These are phyloP conservation scores for Dolichallabes microphthalmus DNA, from an alignment of 2,113 vertebrate genomes.

Conservation along the genomic window DNA sequence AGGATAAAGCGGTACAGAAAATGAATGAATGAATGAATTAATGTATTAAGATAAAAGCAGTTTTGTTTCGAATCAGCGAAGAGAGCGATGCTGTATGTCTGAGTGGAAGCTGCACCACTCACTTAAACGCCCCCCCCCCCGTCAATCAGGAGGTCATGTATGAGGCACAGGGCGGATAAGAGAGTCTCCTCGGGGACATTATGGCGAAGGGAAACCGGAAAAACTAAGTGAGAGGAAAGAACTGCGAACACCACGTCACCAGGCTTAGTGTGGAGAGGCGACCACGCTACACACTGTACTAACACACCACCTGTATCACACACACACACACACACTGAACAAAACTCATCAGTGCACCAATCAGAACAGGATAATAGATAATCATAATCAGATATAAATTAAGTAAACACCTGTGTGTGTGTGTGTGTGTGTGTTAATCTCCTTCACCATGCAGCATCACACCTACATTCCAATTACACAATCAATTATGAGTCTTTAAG, in stretches of 20 bases:
- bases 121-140: neutral
- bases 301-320: neutral
- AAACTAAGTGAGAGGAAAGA: neutral
- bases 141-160: neutral
- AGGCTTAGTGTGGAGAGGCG: neutral
- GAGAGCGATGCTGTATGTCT: too few species aligned
- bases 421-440: neutral
- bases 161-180: neutral
- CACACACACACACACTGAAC: neutral
- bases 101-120: too few species aligned
- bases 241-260: neutral
- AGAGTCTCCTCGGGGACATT: too few species aligned
- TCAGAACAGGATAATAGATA: neutral
- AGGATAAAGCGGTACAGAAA: too few species aligned
- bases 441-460: neutral
- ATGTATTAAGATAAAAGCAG: too few species aligned
- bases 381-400: too few species aligned
- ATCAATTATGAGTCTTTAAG: neutral
- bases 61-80: too few species aligned
- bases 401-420: too few species aligned
- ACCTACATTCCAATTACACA: neutral
- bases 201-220: neutral
- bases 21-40: too few species aligned
- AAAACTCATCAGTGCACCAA: neutral
- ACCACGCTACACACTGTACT: neutral